A percentile compares a stretch with the other conserved stretches of the same genome.
Conservation (phyloP, 2,797 vertebrate genomes). For the Sparus aurata region DNA sequence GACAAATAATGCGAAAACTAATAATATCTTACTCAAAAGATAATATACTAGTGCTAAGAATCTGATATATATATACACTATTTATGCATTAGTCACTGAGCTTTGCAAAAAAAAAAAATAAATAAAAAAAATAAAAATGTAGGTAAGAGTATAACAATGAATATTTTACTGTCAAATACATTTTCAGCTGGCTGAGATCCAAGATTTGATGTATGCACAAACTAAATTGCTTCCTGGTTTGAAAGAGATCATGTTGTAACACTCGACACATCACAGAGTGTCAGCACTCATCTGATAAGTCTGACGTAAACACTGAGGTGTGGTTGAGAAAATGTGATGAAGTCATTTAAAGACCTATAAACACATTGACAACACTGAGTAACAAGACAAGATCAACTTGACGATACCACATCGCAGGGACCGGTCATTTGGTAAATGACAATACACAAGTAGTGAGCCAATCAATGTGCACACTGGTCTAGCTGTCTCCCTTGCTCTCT, state of each 20-base stretch:
- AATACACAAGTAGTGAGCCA: constrained; percentile 38
- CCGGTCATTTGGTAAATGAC: constrained; percentile 53
- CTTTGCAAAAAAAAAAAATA: neutral
- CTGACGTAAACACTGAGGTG: constrained; percentile 8
- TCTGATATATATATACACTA: neutral
- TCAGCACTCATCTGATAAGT: constrained; percentile 23
- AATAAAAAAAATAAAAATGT: too few relatives aligned
- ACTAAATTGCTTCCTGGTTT: constrained; percentile 43
- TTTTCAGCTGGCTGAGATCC: constrained; percentile 37
- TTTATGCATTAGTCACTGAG: constrained; percentile 3
- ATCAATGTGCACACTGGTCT: constrained; percentile 34
- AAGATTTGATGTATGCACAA: constrained; percentile 56
- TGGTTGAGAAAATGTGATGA: constrained; percentile 27
- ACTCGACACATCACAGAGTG: constrained; percentile 50
- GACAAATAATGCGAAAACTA: neutral
- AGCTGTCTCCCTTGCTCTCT: constrained; percentile 49
- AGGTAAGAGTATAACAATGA: constrained; percentile 12
- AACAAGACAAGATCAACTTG: constrained; percentile 46
- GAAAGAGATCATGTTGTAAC: constrained; percentile 32
- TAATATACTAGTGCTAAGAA: constrained; percentile 3
- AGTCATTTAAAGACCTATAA: constrained; percentile 46
- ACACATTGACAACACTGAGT: constrained; percentile 34
- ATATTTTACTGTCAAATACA: constrained; percentile 51
- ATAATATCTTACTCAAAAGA: constrained; percentile 5
- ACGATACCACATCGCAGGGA: constrained; percentile 42